Conservation (phyloP, 1,140 invertebrate genomes). For the Dreissena polymorpha region DNA sequence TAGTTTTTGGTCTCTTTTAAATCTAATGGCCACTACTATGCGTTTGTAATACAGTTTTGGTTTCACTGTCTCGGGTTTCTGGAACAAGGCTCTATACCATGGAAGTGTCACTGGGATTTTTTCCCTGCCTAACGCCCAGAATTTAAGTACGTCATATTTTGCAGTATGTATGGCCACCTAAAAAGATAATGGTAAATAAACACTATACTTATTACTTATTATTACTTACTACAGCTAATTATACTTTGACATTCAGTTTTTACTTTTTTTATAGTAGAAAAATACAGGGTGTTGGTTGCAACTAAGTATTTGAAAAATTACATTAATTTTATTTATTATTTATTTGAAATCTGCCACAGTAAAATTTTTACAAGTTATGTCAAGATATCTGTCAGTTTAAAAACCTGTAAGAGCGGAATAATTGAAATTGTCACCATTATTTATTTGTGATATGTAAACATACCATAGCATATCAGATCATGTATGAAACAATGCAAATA, state of each 20-base stretch:
- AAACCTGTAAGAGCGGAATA: too few relatives aligned
- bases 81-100: slow-evolving; percentile 59
- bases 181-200: slow-evolving; percentile 50
- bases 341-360: neutral
- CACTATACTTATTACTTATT: too few relatives aligned
- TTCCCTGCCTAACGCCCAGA: slow-evolving; percentile 76
- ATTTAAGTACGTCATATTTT: slow-evolving; percentile 76
- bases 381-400: too few relatives aligned
- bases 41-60: slow-evolving; percentile 75
- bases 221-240: too few relatives aligned
- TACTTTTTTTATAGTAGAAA: too few relatives aligned
- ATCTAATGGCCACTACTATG: slow-evolving; percentile 74
- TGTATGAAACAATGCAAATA: too few relatives aligned
- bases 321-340: neutral
- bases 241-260: too few relatives aligned
- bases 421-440: too few relatives aligned
- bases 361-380: too few relatives aligned
- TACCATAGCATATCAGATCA: too few relatives aligned
- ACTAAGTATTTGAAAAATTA: neutral
- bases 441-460: too few relatives aligned
- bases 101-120: slow-evolving; percentile 53
- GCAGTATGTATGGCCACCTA: slow-evolving; percentile 74
- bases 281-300: too few relatives aligned
- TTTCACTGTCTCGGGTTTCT: slow-evolving; percentile 31
- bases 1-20: slow-evolving; percentile 76